These are phyloP conservation scores for Papilio aristodemus DNA, from an alignment of 1,140 invertebrate genomes.

Conservation along the genomic window DNA sequence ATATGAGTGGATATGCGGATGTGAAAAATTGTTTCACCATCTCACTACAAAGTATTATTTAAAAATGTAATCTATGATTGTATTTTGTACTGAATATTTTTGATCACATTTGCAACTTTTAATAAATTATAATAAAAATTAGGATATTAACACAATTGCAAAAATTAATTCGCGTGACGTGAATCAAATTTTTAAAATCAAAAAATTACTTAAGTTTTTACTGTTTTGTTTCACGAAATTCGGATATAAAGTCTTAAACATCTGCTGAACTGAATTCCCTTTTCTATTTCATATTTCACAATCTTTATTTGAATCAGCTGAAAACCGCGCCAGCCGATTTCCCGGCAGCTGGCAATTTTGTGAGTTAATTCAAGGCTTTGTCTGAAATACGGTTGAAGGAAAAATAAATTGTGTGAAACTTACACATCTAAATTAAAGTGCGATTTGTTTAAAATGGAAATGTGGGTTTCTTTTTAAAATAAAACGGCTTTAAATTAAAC, in stretches of 20 bases:
- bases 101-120: no score
- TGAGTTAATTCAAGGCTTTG: slow-evolving; percentile 30
- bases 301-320: slow-evolving; percentile 34
- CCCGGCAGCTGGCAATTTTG: slow-evolving; percentile 28
- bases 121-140: no score
- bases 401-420: slow-evolving; percentile 18
- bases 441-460: slow-evolving; percentile 16
- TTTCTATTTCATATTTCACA: slow-evolving; percentile 31
- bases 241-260: slow-evolving; percentile 9
- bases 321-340: slow-evolving; percentile 22
- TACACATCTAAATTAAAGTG: slow-evolving; percentile 19
- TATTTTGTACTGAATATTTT: no score
- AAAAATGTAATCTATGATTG: no score
- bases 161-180: no score
- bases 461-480: slow-evolving; percentile 5
- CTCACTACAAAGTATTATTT: no score
- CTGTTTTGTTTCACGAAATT: not conserved
- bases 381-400: slow-evolving; percentile 12
- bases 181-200: no score
- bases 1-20: no score
- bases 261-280: slow-evolving; percentile 14
- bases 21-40: no score
- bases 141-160: no score
- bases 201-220: no score
- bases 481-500: no score